Evolutionary conservation across 2,888 invertebrate genomes (phyloP).

Genomic region (Acleris laterana): DNA sequence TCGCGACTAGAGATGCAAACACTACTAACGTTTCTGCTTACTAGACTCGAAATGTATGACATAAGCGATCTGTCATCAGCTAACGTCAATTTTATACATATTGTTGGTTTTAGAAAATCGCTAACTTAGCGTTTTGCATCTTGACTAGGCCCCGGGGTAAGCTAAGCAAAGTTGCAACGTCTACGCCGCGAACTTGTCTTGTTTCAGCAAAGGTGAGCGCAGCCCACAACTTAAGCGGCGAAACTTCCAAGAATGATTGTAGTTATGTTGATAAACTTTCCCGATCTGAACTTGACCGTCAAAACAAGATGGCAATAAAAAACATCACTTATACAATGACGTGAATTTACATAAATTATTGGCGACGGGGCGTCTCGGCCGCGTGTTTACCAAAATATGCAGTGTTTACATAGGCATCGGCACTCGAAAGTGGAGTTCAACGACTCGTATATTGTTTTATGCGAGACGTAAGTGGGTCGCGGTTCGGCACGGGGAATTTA

Average conservation of each 20-base stretch:
- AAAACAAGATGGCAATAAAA: slow-evolving; percentile 79
- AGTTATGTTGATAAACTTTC: slow-evolving; percentile 65
- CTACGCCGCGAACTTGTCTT: slow-evolving; percentile 14
- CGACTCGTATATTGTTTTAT: slow-evolving; percentile 80
- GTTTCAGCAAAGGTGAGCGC: slow-evolving; percentile 20
- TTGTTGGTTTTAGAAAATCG: no score
- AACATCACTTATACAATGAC: slow-evolving; percentile 78
- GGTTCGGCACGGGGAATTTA: slow-evolving; percentile 53
- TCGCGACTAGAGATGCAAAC: no score
- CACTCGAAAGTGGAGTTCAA: slow-evolving; percentile 72
- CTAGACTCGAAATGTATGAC: no score
- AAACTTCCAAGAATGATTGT: slow-evolving; percentile 52
- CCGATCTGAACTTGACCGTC: slow-evolving; percentile 79
- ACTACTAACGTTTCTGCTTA: no score
- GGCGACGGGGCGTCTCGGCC: slow-evolving; percentile 71
- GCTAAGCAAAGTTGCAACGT: slow-evolving; percentile 23
- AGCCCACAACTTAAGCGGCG: slow-evolving; percentile 22
- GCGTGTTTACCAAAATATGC: slow-evolving; percentile 65
- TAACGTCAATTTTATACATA: no score
- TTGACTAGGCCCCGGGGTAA: neutral
- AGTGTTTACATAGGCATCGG: slow-evolving; percentile 73
- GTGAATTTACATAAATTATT: slow-evolving; percentile 83
- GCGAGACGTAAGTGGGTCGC: slow-evolving; percentile 79
- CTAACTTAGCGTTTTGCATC: no score
- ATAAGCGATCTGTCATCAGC: no score